phyloP scores from a whole-genome alignment of 2,797 vertebrate species.

The Cirrhinus mrigala region DNA sequence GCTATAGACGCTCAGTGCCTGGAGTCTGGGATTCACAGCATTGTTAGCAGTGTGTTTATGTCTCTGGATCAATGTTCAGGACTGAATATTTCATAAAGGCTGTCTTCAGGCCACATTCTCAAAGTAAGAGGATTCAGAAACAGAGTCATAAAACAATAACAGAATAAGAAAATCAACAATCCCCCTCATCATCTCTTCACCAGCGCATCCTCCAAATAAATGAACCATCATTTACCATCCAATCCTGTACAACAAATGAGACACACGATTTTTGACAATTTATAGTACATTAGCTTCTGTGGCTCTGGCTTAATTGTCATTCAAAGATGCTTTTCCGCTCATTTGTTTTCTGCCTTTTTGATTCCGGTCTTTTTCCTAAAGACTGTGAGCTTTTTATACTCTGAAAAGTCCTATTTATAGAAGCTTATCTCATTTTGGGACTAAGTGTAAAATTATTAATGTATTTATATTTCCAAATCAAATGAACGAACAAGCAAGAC shows the following conservation, averaged over 20 bases:
- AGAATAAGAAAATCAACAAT: slow-evolving; percentile 27
- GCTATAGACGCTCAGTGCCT: slow-evolving; percentile 42
- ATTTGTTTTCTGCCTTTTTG: slow-evolving; percentile 45
- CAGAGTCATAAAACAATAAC: slow-evolving; percentile 10
- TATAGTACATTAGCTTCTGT: slow-evolving; percentile 37
- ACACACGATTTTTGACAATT: slow-evolving; percentile 41
- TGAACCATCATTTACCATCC: slow-evolving; percentile 42
- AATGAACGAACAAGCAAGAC: neutral
- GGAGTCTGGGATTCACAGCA: slow-evolving; percentile 41
- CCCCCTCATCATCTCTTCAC: neutral
- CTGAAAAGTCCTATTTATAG: neutral
- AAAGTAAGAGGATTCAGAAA: slow-evolving; percentile 21
- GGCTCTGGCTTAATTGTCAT: slow-evolving; percentile 49
- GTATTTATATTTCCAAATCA: neutral
- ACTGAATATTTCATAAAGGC: slow-evolving; percentile 63
- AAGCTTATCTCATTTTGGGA: neutral
- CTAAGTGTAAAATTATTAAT: neutral
- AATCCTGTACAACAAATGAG: slow-evolving; percentile 42
- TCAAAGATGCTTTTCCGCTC: slow-evolving; percentile 20
- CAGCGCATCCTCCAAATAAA: slow-evolving; percentile 45
- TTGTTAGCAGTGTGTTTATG: slow-evolving; percentile 61
- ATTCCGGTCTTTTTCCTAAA: slow-evolving; percentile 19
- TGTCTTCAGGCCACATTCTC: slow-evolving; percentile 35
- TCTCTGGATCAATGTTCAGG: slow-evolving; percentile 55
- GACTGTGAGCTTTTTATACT: slow-evolving; percentile 3